Conservation (phyloP, 2,113 vertebrate species). For the Mesembrinibis cayennensis region DNA sequence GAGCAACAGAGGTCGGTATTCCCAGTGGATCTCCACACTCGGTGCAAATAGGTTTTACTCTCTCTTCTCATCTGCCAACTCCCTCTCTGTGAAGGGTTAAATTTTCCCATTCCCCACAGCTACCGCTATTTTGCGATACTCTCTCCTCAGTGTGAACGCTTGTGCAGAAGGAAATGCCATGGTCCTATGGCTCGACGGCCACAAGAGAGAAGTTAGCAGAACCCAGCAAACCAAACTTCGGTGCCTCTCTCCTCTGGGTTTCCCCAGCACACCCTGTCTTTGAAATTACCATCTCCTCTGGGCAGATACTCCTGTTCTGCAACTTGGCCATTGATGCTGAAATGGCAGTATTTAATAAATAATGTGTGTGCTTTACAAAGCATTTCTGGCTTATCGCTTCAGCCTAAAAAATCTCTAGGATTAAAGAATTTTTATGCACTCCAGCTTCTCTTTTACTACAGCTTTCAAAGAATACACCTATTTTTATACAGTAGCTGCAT, state of each 20-base stretch:
- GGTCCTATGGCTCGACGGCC: slow-evolving; percentile 47
- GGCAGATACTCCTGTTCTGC: background rate
- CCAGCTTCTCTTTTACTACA: background rate
- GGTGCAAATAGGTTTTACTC: fast-evolving
- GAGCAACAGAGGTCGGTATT: background rate
- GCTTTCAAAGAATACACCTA: background rate
- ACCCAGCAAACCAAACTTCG: background rate
- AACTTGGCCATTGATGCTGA: background rate
- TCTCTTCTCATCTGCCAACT: background rate
- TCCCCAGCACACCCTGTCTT: background rate
- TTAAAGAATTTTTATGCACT: background rate
- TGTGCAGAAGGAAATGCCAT: slow-evolving; percentile 63
- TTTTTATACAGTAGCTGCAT: background rate
- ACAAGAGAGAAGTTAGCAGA: slow-evolving; percentile 49
- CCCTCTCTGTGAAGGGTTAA: slow-evolving; percentile 19
- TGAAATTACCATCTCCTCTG: background rate
- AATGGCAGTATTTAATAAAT: background rate
- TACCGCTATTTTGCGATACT: background rate
- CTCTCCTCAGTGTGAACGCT: background rate
- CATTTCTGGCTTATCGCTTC: background rate
- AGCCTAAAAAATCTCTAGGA: background rate
- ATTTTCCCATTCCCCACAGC: background rate
- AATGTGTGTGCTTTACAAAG: background rate
- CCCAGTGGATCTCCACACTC: fast-evolving
- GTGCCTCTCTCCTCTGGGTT: slow-evolving; percentile 8